Conservation (phyloP, 2,888 invertebrate genomes). For the Alloplasta piceator region DNA sequence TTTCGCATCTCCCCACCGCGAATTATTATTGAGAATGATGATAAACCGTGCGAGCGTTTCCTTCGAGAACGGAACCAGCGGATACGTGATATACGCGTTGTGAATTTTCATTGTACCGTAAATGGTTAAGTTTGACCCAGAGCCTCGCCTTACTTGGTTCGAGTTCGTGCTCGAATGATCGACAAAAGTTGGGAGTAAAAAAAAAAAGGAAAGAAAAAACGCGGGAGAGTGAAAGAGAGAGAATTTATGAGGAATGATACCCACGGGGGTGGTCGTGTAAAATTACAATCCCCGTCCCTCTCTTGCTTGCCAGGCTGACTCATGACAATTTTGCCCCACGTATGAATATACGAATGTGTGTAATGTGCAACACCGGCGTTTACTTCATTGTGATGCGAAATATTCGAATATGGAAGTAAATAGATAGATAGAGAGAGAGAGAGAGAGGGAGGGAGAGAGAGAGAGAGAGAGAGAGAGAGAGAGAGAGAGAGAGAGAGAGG, state of each 20-base stretch:
- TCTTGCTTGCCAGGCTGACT: conserved; percentile 32
- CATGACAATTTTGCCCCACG: conserved; percentile 41
- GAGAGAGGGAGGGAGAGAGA: no score
- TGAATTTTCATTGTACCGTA: conserved; percentile 77
- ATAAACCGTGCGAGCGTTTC: conserved; percentile 42
- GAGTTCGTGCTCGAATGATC: conserved; percentile 25
- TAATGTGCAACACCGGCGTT: conserved; percentile 15
- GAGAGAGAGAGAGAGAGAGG: neutral
- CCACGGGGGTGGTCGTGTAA: conserved; percentile 33
- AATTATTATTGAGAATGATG: conserved; percentile 23
- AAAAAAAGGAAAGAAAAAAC: conserved; percentile 33
- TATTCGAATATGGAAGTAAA: no score
- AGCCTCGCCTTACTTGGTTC: conserved; percentile 67
- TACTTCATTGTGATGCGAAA: conserved; percentile 47
- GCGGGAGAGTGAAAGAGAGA: conserved; percentile 16
- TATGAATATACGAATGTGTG: conserved; percentile 38
- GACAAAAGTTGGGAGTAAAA: no score
- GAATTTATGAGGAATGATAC: conserved; percentile 27
- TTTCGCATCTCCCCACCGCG: conserved; percentile 49
- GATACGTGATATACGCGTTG: conserved; percentile 77
- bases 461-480: no score
- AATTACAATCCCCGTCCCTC: neutral
- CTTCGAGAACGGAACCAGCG: conserved; percentile 62
- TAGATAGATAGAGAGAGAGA: no score
- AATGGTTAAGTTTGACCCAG: conserved; percentile 70